Evolutionary conservation across 2,113 vertebrate genomes (phyloP).

Genomic region (Stigmatopora argus): DNA sequence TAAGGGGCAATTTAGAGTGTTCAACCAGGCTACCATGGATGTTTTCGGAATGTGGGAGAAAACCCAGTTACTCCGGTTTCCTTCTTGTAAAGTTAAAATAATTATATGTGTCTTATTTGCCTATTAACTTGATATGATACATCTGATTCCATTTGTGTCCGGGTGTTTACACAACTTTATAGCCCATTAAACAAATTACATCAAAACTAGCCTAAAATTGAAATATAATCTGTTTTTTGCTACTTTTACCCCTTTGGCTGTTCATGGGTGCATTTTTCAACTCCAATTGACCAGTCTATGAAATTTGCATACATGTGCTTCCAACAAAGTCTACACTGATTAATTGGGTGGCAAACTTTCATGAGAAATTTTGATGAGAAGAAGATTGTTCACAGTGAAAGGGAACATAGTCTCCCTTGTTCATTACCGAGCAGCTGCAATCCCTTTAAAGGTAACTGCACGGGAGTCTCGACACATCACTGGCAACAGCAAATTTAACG

Average conservation of each 20-base stretch:
- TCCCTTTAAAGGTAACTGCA: neutral
- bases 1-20: too few relatives aligned
- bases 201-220: neutral
- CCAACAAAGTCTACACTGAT: too few relatives aligned
- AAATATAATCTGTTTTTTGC: too few relatives aligned
- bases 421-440: neutral
- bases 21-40: too few relatives aligned
- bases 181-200: neutral
- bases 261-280: too few relatives aligned
- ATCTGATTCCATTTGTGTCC: too few relatives aligned
- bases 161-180: neutral
- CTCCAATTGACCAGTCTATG: too few relatives aligned
- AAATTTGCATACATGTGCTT: too few relatives aligned
- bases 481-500: neutral
- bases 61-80: too few relatives aligned
- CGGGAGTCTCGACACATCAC: neutral
- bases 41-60: too few relatives aligned
- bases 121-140: neutral
- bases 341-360: too few relatives aligned
- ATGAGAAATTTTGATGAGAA: neutral
- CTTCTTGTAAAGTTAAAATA: neutral
- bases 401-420: neutral
- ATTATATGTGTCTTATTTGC: neutral
- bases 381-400: neutral
- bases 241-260: too few relatives aligned